Evolutionary conservation across 2,888 invertebrate species (phyloP), one percentile per base, ranked within the genome.

Genomic region (Fragum sueziense): DNA sequence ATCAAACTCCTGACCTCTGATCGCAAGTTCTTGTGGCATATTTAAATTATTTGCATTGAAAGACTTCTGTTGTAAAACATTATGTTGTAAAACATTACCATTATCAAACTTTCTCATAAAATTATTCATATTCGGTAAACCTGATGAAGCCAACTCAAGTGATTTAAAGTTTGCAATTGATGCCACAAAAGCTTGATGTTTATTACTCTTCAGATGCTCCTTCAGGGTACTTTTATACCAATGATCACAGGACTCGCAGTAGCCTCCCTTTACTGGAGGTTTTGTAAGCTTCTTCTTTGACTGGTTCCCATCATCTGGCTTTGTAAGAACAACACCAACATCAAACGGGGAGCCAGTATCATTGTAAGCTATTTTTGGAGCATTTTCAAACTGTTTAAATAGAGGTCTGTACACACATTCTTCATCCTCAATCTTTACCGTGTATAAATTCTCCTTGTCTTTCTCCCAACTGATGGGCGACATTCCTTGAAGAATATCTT

Each of bases 221-320:
- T 81, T 74, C 25, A 87, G 70, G 29, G 85, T 77, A 70, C 86
- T 84, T 72, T 80, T 86, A 54, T 82, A 87, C 87, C 87, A 87
- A 52, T 86, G 82, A 74, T 87, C 84, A 80, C 87, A 87, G 11
- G 85, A 83, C 54, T 87, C 87, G 84, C 87, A 87, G 61, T 82
- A 87, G 1, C 86, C 87, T 25, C 85, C 85, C 61, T 76, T 84
- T 31, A 78, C 41, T 0, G 70, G 65, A 3, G 71, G 70, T 14
- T 73, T 71, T 65, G 71, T 41, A 31, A 79, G 71, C 47, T 79
- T 86, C 47, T 82, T 79, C 57, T 84, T 83, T 31, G 79, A 77
- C 25, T 84, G 76, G 47, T 85, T 82, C 17, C 74, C 70, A 33
- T 80, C 81, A 51, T 74, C 76, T 27, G 75, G 78, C 54, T 83